Evolutionary conservation across 2,888 invertebrate species (phyloP), one percentile per base, ranked within the genome.

Genomic region (Ophioninae sp.): DNA sequence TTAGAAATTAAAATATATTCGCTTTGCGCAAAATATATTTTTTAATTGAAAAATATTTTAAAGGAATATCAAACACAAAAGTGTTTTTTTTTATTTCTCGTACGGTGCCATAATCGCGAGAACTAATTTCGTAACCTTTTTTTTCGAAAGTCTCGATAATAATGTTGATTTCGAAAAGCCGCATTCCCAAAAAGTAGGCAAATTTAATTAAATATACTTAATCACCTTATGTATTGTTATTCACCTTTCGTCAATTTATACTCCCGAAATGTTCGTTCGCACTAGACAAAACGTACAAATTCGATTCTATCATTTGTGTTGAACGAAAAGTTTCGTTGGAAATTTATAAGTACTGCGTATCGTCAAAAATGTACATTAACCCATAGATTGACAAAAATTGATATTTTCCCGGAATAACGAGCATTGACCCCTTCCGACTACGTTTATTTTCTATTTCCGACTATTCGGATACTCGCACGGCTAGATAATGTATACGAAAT

Each of bases 401-500:
- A 37, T 61, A 59, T 41, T 74, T 62, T 7, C 37, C 41, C 3
- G 20, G 21, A 67, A 21, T 21, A 21, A 67, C 10, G 44, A 44
- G 21, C 17, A 13, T 8, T 67, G 41, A 17, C 67, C 2, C 21
- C 44, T 44, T 17, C 5, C 17, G 17, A 23, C 0, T 68, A 50
- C 7, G 56, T 67, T n/a, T 56, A 72, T 74, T 77, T 37, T 44
- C 44, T 44, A 13, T 68, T 50, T 39, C 13, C 41, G 59, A 64
- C 62, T 39, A 75, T 57, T 50, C 59, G 69, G 59, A 80, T 83
- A 81, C 23, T 83, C 68, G 64, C 44, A 59, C 76, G 59, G 75
- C 57, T 61, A 69, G 81, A 67, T 79, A 68, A 81, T 79, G 72
- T 74, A 84, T 30, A 68, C 62, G 74, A 84, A 74, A 70, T 74